Evolutionary conservation across 2,888 invertebrate genomes (phyloP), one percentile per base, ranked within the genome.

Genomic region (Nymphalis polychloros): DNA sequence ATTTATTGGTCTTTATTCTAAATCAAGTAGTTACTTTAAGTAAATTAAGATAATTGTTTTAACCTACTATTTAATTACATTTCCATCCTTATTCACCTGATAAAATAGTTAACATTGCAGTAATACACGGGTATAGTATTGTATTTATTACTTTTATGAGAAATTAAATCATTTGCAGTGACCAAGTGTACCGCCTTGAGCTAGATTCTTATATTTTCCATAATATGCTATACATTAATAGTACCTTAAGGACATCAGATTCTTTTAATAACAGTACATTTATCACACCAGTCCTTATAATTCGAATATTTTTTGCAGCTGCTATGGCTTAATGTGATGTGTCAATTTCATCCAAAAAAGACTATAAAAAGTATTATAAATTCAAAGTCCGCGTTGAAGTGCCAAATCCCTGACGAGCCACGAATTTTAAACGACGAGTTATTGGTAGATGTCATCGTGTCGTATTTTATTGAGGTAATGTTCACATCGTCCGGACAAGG

Each of bases 361-460:
- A 61, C 63, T 52, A 60, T 69, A 72, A 70, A 69, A 87, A 84
- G 81, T 77, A 84, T 88, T 86, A 87, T 82, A 82, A 82, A 89
- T 91, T 89, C 90, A 75, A 77, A 80, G 76, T 81, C 78, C 84
- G 87, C 82, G 77, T 79, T 75, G 78, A 84, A 85, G 87, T 90
- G 90, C 86, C 87, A 90, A 90, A 90, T 86, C 85, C 81, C 79
- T 83, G 85, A 86, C 88, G 84, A 77, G 77, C 76, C 79, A 78
- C 81, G 90, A 89, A 90, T 91, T 88, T 89, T 85, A 88, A 90
- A 85, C 78, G 75, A 78, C 66, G 70, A 72, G 84, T 85, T 87
- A 88, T 87, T 87, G 88, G 87, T 88, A 86, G 86, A 59, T 69
- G 69, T 65, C 57, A 49, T 41, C 64, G 49, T 16, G 67, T 63